A percentile compares a stretch with the other conserved stretches of the same genome.
Conservation (phyloP, 1,140 invertebrate species). For the Triops longicaudatus region DNA sequence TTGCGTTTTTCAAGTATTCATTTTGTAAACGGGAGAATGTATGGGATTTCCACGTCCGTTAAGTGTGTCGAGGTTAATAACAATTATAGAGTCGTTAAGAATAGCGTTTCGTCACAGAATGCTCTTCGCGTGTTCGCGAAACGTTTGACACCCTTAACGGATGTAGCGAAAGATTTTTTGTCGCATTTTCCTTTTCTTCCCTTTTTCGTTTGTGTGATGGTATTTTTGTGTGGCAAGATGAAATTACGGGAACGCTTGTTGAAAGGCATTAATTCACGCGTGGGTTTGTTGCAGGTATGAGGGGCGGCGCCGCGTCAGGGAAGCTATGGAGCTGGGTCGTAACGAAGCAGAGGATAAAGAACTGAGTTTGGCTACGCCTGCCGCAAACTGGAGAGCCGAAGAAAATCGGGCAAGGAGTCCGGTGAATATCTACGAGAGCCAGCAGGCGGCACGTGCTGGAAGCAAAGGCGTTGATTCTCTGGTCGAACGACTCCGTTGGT, state of each 20-base stretch:
- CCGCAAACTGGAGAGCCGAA: conserved; percentile 50
- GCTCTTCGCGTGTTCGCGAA: background rate
- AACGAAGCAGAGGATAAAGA: background rate
- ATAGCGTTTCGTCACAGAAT: background rate
- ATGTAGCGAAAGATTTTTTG: conserved; percentile 11
- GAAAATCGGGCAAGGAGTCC: conserved; percentile 60
- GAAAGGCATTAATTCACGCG: background rate
- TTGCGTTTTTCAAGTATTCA: no score
- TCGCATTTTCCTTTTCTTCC: background rate
- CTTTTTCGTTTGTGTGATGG: background rate
- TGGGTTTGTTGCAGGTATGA: conserved; percentile 21
- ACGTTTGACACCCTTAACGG: background rate
- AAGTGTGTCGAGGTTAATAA: no score
- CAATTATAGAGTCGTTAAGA: background rate
- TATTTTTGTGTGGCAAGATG: background rate
- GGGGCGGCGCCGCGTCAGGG: conserved; percentile 21
- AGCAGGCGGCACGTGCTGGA: background rate
- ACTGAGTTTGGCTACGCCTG: background rate
- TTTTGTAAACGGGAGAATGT: no score
- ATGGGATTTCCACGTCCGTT: no score
- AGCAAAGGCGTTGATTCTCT: conserved; percentile 46
- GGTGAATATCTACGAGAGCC: conserved; percentile 49
- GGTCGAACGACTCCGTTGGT: conserved; percentile 65
- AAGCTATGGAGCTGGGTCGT: background rate
- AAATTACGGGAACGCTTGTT: background rate